These are phyloP conservation scores for Galerucella nymphaeae DNA, from an alignment of 2,888 invertebrate genomes.

Conservation along the genomic window DNA sequence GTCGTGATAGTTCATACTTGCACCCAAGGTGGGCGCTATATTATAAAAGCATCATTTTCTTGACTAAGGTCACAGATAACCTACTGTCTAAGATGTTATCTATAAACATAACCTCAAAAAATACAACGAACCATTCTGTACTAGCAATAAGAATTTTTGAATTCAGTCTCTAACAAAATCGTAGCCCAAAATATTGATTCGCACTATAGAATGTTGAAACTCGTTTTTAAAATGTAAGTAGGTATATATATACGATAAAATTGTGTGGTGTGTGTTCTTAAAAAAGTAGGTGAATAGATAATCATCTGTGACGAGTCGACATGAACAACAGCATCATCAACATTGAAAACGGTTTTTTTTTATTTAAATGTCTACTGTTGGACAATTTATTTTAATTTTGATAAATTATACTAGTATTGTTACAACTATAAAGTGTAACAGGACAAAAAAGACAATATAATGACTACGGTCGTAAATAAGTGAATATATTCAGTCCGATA, in stretches of 20 bases:
- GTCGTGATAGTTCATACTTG: too few species aligned
- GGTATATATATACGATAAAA: constrained; percentile 1
- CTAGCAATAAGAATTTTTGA: too few species aligned
- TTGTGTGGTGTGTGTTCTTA: constrained; percentile 7
- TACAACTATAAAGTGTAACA: neutral
- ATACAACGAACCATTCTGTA: too few species aligned
- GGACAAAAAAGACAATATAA: neutral
- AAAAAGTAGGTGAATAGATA: constrained; percentile 27
- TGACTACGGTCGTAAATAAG: too few species aligned
- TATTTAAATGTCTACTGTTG: constrained; percentile 11
- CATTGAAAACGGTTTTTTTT: constrained; percentile 18
- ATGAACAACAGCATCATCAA: neutral
- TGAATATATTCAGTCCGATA: too few species aligned
- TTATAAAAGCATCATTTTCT: too few species aligned
- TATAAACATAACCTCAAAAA: too few species aligned
- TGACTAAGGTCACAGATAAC: too few species aligned
- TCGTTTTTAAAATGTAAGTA: too few species aligned
- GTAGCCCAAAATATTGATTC: neutral
- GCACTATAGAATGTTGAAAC: neutral
- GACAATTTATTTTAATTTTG: neutral
- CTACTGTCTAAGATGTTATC: too few species aligned
- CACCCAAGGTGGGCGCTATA: too few species aligned
- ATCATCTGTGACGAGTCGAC: constrained; percentile 16
- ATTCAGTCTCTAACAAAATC: too few species aligned
- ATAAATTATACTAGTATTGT: neutral